A percentile compares a stretch with the other conserved stretches of the same genome.
Evolutionary conservation across 2,113 vertebrate genomes (phyloP).

Genomic region (Eleginops maclovinus): DNA sequence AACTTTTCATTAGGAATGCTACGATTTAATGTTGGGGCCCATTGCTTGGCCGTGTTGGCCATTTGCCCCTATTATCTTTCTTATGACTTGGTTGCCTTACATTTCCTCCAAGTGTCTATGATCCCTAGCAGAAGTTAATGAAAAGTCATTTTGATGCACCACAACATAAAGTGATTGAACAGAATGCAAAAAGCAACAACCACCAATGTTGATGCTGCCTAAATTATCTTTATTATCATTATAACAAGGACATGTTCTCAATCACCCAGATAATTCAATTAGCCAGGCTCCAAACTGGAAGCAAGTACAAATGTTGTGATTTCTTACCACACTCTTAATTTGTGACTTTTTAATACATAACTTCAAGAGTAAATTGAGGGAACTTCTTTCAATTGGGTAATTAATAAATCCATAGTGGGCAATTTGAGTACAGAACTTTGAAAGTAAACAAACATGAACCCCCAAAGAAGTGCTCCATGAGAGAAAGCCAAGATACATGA

Average conservation of each 20-base stretch:
- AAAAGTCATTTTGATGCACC: constrained; percentile 1
- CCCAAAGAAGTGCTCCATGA: constrained; percentile 30
- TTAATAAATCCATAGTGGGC: background rate
- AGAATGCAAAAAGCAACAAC: too few relatives aligned
- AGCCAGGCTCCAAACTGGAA: background rate
- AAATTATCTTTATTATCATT: background rate
- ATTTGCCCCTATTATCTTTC: constrained; percentile 22
- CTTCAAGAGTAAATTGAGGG: too few relatives aligned
- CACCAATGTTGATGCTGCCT: background rate
- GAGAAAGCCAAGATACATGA: constrained; percentile 37
- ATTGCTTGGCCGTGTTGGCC: background rate
- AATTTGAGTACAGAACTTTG: constrained; percentile 31
- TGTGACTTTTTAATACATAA: too few relatives aligned
- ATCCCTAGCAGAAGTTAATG: constrained; percentile 16
- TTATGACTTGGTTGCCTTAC: constrained; percentile 3
- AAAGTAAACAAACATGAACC: constrained; percentile 55
- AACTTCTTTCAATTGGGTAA: too few relatives aligned
- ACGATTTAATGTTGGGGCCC: background rate
- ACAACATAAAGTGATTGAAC: too few relatives aligned
- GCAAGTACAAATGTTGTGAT: too few relatives aligned
- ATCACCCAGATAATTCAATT: too few relatives aligned
- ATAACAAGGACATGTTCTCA: background rate
- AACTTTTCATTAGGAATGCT: constrained; percentile 3
- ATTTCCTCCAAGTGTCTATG: constrained; percentile 9
- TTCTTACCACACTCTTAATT: too few relatives aligned